Percentiles rank a stretch among this genome's conserved stretches.
Evolutionary conservation across 2,797 vertebrate genomes (phyloP).

Genomic region (Adelosebastes latens): DNA sequence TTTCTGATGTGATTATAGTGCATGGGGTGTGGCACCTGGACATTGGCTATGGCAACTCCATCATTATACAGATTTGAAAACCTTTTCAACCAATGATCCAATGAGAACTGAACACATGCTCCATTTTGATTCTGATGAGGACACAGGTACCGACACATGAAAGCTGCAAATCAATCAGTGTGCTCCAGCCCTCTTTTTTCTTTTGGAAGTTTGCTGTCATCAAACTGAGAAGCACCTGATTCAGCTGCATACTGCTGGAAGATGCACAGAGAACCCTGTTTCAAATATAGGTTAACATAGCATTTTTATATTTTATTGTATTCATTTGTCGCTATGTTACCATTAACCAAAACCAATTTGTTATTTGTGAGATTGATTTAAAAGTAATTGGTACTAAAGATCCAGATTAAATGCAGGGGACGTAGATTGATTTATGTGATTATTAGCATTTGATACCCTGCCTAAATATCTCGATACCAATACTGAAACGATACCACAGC

Average conservation of each 20-base stretch:
- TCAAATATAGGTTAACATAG: background rate
- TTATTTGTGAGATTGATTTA: background rate
- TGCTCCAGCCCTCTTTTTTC: too few relatives aligned
- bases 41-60: background rate
- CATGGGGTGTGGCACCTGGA: background rate
- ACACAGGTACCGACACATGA: background rate
- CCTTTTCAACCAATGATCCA: background rate
- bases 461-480: too few relatives aligned
- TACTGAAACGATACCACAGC: too few relatives aligned
- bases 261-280: too few relatives aligned
- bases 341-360: background rate
- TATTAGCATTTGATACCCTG: too few relatives aligned
- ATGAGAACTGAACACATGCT: background rate
- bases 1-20: background rate
- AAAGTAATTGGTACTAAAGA: background rate
- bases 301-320: background rate
- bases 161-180: background rate
- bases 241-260: too few relatives aligned
- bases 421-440: background rate
- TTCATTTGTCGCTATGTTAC: background rate
- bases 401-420: background rate
- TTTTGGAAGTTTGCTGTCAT: too few relatives aligned
- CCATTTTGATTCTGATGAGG: background rate
- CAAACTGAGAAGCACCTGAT: too few relatives aligned
- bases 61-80: background rate